Base-by-base conservation (phyloP, 2,797 vertebrate species). In the Mormyrops boulengeri region DNA sequence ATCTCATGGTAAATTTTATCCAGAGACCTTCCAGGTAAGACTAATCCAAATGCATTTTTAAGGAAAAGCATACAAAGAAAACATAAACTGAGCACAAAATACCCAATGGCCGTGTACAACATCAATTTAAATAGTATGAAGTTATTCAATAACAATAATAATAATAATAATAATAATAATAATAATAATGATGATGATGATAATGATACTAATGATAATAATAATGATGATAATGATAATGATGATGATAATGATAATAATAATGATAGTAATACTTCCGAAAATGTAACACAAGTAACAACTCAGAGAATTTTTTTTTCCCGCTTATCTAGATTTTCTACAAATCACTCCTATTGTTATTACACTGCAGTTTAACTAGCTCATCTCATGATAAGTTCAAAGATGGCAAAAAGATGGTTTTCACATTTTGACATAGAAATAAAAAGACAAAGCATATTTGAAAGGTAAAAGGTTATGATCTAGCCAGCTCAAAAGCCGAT, bases 391-490 rank as follows among this genome's bases (percentile, higher is more conserved):
- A 85, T 26, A 85, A 52, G 47, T 50, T 85, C 9, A 85, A 85
- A 14, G 47, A 19, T 85, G 82, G 41, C 17, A 85, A 80, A 44
- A 86, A 38, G 7, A 52, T 55, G 53, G 9, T 17, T 87, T 41
- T 57, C 50, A 17, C 30, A 53, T 86, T 30, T 38, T 86, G 22
- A n/a, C 22, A 53, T 1, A 55, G 50, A 55, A 86, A 90, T 90
- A 73, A 89, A 91, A 91, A 91, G 80, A 91, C 90, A 90, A 82
- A 85, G 55, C 85, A 90, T 85, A 90, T 89, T 89, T 50, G 87
- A 89, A 82, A 88, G 69, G 77, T 44, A 88, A 50, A 89, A 87
- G 89, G 88, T 85, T 60, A 41, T 55, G 90, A 88, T 85, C 82
- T 86, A 87, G 38, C 60, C 86, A 62, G 52, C 88, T 90, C 77